Base-by-base conservation (phyloP, 2,888 invertebrate genomes). In the Corythucha ciliata region DNA sequence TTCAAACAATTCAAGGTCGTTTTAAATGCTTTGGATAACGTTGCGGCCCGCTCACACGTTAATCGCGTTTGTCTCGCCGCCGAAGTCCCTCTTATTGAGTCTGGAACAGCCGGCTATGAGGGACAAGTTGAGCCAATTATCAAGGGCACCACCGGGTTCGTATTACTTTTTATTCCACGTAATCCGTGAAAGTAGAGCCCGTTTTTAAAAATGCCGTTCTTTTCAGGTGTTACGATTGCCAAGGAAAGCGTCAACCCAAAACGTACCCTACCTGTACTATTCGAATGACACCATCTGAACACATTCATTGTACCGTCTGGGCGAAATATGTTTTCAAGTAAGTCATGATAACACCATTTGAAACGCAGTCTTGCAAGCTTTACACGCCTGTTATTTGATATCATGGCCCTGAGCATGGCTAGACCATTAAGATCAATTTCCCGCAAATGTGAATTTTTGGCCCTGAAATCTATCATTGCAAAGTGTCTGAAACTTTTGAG, bases 241-340 rank as follows among this genome's bases (percentile, higher is more conserved):
- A 82, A 48, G 90, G 91, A 0, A 92, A 92, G 69, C 81, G 88
- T 6, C 76, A 83, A 16, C 90, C 91, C 65, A 94, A 92, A 67
- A 83, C 88, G 5, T 99, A 81, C 70, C 97, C 98, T 0, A 94
- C 96, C 0, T 99, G 98, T 68, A 99, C 98, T 2, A 99, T 99
- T 60, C 77, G 98, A 34, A 99, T 99, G 67, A 99, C 98, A 0
- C 98, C 98, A 0, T 96, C 94, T 0, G 97, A 98, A 68, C 92
- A 92, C 0, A 94, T 98, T 61, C 98, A 99, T 70, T 99, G 98
- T 68, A 93, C 98, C 60, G 96, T 98, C 18, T 99, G 98, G 98
- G 89, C 94, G 0, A 99, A 99, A 69, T 94, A 96, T 74, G 77
- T 98, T 8, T 99, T 97, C 71, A 96, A 96, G 85, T 89, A 70